A percentile compares a stretch with the other conserved stretches of the same genome.
phyloP scores from a whole-genome alignment of 2,113 vertebrate genomes.

The Platysteira castanea region DNA sequence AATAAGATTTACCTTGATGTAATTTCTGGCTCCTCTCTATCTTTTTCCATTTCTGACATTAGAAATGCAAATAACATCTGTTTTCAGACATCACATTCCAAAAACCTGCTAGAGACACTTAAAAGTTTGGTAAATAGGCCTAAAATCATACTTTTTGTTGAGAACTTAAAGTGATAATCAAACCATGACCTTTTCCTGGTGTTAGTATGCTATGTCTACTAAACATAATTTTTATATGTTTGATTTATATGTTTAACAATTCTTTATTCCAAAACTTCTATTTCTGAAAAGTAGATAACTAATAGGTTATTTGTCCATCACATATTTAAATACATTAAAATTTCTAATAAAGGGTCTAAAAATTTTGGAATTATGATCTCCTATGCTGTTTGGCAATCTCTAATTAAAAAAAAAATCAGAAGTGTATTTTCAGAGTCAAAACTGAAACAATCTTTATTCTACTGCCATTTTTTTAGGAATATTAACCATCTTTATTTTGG shows the following conservation, averaged over 20 bases:
- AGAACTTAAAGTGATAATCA: background rate
- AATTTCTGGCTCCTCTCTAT: background rate
- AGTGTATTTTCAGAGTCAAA: background rate
- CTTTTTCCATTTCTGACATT: background rate
- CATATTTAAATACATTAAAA: background rate
- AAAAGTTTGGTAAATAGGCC: background rate
- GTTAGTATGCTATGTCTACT: background rate
- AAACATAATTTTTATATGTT: background rate
- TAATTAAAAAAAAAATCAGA: background rate
- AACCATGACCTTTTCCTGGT: background rate
- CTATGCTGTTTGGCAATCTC: background rate
- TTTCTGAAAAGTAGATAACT: background rate
- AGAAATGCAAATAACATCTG: background rate
- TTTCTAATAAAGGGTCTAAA: background rate
- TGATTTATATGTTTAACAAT: background rate
- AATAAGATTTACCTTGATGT: background rate
- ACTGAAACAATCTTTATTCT: background rate
- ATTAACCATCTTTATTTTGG: background rate
- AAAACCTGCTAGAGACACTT: background rate
- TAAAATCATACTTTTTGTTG: background rate
- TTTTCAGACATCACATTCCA: background rate
- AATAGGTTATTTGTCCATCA: background rate
- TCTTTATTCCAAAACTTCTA: background rate
- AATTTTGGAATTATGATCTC: background rate
- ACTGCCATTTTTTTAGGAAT: background rate